A percentile compares a stretch with the other conserved stretches of the same genome.
phyloP scores from a whole-genome alignment of 2,888 invertebrate species.

The Drosophila mimica region DNA sequence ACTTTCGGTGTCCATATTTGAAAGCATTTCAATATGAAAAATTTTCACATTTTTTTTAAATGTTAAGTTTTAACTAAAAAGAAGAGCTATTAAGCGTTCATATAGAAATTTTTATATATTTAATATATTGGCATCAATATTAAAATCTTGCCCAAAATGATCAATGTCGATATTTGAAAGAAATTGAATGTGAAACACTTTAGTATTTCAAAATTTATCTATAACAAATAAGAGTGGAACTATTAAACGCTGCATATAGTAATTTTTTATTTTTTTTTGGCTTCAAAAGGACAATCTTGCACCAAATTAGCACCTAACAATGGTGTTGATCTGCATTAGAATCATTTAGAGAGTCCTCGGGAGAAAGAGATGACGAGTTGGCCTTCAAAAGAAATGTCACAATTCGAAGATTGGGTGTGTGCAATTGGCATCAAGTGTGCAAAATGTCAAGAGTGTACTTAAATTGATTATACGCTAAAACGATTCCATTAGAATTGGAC shows the following conservation, averaged over 20 bases:
- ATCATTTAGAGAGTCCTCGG: neutral
- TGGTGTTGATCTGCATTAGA: neutral
- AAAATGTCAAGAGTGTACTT: slow-evolving; percentile 1
- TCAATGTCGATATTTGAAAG: neutral
- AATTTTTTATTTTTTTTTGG: neutral
- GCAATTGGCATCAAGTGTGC: slow-evolving; percentile 2
- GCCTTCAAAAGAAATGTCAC: neutral
- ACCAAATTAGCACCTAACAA: neutral
- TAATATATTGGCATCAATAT: too few relatives aligned
- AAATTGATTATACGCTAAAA: slow-evolving; percentile 23
- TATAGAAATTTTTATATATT: too few relatives aligned
- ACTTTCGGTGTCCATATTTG: neutral
- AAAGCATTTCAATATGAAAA: too few relatives aligned
- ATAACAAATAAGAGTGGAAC: neutral
- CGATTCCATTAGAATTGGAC: slow-evolving; percentile 45
- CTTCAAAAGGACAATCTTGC: neutral
- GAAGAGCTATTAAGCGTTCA: too few relatives aligned
- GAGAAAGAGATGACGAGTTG: neutral
- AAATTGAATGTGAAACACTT: too few relatives aligned
- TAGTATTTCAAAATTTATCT: neutral
- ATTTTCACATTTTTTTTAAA: too few relatives aligned
- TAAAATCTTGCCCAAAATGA: too few relatives aligned
- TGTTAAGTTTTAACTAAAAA: too few relatives aligned
- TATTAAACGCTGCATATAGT: neutral
- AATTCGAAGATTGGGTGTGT: neutral